phyloP scores from a whole-genome alignment of 2,113 vertebrate species.

The Semnopithecus entellus region DNA sequence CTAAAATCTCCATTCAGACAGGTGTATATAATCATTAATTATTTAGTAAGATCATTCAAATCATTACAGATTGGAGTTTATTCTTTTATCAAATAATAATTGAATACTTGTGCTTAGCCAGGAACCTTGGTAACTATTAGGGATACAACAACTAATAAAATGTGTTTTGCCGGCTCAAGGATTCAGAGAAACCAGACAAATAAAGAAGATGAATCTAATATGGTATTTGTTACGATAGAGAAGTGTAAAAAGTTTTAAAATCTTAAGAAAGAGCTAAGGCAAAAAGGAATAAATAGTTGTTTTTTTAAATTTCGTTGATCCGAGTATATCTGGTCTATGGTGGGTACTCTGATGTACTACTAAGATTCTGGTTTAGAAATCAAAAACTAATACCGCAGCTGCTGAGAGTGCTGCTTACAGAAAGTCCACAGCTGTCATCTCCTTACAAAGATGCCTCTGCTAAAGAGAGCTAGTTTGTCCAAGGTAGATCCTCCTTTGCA shows the following conservation, averaged over 20 bases:
- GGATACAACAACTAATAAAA: not conserved
- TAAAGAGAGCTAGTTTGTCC: not conserved
- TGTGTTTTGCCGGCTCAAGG: not conserved
- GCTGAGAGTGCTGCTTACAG: not conserved
- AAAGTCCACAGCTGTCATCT: not conserved
- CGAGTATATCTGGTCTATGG: not conserved
- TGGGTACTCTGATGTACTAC: not conserved
- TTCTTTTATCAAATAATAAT: constrained; percentile 20
- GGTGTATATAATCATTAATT: not conserved
- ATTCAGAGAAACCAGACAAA: not conserved
- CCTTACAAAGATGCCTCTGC: not conserved
- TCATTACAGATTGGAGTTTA: not conserved
- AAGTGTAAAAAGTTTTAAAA: not conserved
- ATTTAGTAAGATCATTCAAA: not conserved
- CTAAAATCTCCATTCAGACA: not conserved
- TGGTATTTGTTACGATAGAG: not conserved
- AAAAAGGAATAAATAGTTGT: not conserved
- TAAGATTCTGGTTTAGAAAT: not conserved
- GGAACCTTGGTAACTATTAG: not conserved
- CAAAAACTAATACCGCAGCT: not conserved
- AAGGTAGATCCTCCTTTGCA: not conserved
- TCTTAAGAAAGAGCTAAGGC: not conserved
- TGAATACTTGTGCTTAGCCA: not conserved
- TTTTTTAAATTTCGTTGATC: not conserved
- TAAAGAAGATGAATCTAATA: not conserved